A percentile compares a stretch with the other conserved stretches of the same genome.
These are phyloP conservation scores for Cotesia congregata DNA, from an alignment of 2,888 invertebrate species.

Conservation along the genomic window DNA sequence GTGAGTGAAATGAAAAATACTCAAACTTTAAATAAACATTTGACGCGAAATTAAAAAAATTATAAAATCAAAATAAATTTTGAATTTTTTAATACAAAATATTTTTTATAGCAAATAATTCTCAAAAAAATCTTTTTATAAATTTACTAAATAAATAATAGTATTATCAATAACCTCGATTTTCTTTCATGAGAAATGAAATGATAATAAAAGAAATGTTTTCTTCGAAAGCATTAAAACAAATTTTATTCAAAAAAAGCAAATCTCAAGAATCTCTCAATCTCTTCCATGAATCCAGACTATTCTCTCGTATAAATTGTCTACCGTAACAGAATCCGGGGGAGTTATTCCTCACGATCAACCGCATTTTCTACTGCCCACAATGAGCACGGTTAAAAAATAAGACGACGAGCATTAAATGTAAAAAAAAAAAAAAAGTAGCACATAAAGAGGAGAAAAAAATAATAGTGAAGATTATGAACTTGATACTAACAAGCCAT, in stretches of 20 bases:
- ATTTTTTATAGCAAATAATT: too few relatives aligned
- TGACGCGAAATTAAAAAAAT: too few relatives aligned
- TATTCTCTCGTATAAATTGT: background rate
- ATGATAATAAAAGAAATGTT: too few relatives aligned
- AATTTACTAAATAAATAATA: too few relatives aligned
- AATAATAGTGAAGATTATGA: background rate
- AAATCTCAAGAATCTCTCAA: background rate
- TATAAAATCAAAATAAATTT: too few relatives aligned
- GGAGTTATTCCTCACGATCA: slow-evolving; percentile 15
- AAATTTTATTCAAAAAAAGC: background rate
- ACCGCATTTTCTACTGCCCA: slow-evolving; percentile 9
- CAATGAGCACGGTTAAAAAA: background rate
- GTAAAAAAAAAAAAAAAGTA: background rate
- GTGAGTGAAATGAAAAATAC: too few relatives aligned
- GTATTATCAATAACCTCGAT: too few relatives aligned
- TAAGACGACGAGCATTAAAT: background rate
- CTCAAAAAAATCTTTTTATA: too few relatives aligned
- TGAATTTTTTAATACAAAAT: too few relatives aligned
- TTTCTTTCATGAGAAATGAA: too few relatives aligned
- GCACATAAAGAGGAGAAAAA: background rate
- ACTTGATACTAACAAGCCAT: background rate
- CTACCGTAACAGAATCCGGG: background rate
- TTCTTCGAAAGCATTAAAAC: too few relatives aligned
- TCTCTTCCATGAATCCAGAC: background rate
- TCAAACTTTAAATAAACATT: too few relatives aligned